phyloP scores from a whole-genome alignment of 1,140 invertebrate species.

The Bombus turneri region DNA sequence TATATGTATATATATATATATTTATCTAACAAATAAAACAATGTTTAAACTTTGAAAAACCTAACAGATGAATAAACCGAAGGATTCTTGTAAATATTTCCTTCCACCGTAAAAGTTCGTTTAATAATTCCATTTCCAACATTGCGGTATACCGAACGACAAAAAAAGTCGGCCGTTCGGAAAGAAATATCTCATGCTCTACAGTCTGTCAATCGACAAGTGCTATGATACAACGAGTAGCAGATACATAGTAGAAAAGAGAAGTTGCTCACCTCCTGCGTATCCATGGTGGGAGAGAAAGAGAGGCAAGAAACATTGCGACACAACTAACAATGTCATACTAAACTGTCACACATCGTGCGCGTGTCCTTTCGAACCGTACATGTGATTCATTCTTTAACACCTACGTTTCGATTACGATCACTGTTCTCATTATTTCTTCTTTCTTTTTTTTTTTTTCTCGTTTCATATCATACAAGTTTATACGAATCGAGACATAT shows the following conservation, averaged over 20 bases:
- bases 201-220: constrained; percentile 2
- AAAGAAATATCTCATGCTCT: constrained; percentile 30
- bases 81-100: not conserved
- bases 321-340: constrained; percentile 83
- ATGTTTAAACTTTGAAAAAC: not conserved
- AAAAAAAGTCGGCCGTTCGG: too few relatives aligned
- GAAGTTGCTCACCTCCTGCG: constrained; percentile 82
- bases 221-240: constrained; percentile 31
- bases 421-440: constrained; percentile 2
- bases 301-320: constrained; percentile 81
- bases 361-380: constrained; percentile 48
- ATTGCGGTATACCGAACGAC: not conserved
- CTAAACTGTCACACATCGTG: constrained; percentile 67
- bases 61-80: not conserved
- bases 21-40: not conserved
- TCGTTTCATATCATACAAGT: constrained; percentile 43
- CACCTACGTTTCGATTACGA: constrained; percentile 44
- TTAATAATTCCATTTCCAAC: constrained; percentile 16
- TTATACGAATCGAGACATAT: constrained; percentile 54
- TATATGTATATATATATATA: not conserved
- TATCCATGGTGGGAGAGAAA: constrained; percentile 74
- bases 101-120: not conserved
- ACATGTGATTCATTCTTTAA: constrained; percentile 39
- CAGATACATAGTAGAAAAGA: constrained; percentile 25
- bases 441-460: not conserved